A percentile compares a stretch with the other conserved stretches of the same genome.
phyloP scores from a whole-genome alignment of 2,888 invertebrate species.

The Platypus cylindrus region DNA sequence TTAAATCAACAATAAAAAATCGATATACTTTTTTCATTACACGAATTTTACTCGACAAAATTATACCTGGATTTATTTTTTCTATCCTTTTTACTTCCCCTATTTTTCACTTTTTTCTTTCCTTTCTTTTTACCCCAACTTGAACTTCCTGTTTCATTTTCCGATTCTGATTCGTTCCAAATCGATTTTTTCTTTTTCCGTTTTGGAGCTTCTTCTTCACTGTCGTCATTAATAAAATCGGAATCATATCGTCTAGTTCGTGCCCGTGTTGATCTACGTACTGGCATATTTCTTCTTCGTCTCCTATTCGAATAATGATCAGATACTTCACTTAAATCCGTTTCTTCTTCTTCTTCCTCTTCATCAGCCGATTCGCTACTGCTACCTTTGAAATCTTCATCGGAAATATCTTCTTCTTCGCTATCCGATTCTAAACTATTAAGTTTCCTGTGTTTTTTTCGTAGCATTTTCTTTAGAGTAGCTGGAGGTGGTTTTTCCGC shows the following conservation, averaged over 20 bases:
- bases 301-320: conserved; percentile 38
- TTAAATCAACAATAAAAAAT: conserved; percentile 15
- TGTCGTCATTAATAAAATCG: conserved; percentile 40
- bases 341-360: conserved; percentile 42
- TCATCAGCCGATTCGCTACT: conserved; percentile 36
- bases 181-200: conserved; percentile 45
- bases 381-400: conserved; percentile 84
- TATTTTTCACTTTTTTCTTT: conserved; percentile 30
- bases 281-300: conserved; percentile 36
- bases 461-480: conserved; percentile 20
- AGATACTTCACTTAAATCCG: conserved; percentile 38
- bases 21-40: conserved; percentile 5
- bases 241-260: conserved; percentile 35
- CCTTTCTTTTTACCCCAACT: conserved; percentile 34
- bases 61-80: conserved; percentile 35
- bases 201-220: conserved; percentile 38
- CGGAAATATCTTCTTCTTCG: conserved; percentile 61
- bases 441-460: conserved; percentile 60
- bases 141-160: conserved; percentile 48
- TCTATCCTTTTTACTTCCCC: conserved; percentile 29
- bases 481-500: conserved; percentile 19
- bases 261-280: conserved; percentile 42
- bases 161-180: conserved; percentile 47
- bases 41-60: conserved; percentile 31
- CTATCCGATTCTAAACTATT: conserved; percentile 36